A percentile compares a stretch with the other conserved stretches of the same genome.
phyloP scores from a whole-genome alignment of 2,113 vertebrate species.

The Corvus moneduloides region DNA sequence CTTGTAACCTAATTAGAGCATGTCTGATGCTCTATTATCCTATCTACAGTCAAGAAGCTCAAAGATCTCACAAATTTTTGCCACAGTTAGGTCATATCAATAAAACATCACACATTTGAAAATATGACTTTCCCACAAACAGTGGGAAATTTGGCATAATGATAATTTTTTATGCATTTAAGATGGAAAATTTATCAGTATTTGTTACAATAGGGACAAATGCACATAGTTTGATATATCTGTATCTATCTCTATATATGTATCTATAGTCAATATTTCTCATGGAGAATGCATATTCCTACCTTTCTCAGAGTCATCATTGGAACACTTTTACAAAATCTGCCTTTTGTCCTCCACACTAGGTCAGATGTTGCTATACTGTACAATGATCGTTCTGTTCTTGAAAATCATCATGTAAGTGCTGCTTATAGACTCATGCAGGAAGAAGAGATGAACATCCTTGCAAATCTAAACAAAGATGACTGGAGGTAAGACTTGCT shows the following conservation, averaged over 20 bases:
- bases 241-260: not conserved
- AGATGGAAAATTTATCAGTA: not conserved
- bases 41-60: not conserved
- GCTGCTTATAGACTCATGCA: slow-evolving; percentile 97
- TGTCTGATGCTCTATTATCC: not conserved
- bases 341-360: slow-evolving; percentile 25
- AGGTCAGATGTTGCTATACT: slow-evolving; percentile 96
- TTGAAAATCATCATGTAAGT: slow-evolving; percentile 98
- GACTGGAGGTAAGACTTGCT: slow-evolving; percentile 89
- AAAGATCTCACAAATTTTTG: not conserved
- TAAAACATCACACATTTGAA: not conserved
- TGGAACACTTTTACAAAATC: not conserved
- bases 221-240: not conserved
- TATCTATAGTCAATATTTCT: not conserved
- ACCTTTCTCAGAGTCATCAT: not conserved
- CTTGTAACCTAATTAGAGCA: not conserved
- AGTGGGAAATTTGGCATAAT: not conserved
- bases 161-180: not conserved
- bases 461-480: slow-evolving; percentile 93
- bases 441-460: slow-evolving; percentile 97
- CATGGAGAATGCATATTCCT: not conserved
- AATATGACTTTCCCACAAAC: not conserved
- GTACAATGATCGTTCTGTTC: slow-evolving; percentile 96
- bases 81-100: not conserved
- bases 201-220: not conserved